Conservation (phyloP, 2,797 vertebrate species). For the Nannoperca australis region DNA sequence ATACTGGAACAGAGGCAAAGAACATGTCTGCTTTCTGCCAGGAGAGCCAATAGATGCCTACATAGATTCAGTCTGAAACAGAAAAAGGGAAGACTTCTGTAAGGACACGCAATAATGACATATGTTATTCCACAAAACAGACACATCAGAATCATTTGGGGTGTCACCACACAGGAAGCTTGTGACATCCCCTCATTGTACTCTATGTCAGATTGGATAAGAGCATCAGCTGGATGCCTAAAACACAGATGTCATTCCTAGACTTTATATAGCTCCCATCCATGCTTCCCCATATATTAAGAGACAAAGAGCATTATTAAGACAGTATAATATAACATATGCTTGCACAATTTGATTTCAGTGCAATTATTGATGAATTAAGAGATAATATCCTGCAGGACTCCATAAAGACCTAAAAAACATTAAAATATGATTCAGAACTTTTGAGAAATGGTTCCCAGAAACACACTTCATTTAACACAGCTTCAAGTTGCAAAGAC, state of each 20-base stretch:
- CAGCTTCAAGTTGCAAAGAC: neutral
- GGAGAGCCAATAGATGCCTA: slow-evolving; percentile 45
- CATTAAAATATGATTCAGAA: neutral
- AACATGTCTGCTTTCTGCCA: slow-evolving; percentile 61
- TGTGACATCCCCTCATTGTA: slow-evolving; percentile 43
- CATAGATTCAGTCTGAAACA: slow-evolving; percentile 71
- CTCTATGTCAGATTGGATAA: slow-evolving; percentile 29
- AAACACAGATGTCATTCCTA: slow-evolving; percentile 27
- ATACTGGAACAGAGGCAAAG: slow-evolving; percentile 53
- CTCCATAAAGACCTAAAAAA: neutral
- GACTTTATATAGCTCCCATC: slow-evolving; percentile 10
- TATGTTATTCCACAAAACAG: slow-evolving; percentile 44
- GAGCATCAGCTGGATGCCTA: slow-evolving; percentile 15
- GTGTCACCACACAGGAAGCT: slow-evolving; percentile 40
- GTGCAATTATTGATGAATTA: neutral
- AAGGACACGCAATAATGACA: slow-evolving; percentile 32
- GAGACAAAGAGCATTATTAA: neutral
- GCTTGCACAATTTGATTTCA: neutral
- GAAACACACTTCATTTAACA: neutral
- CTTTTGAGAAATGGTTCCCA: neutral
- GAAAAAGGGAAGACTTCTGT: slow-evolving; percentile 42
- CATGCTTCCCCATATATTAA: neutral
- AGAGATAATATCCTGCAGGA: neutral
- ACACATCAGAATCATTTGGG: slow-evolving; percentile 33
- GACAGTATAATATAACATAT: neutral